Evolutionary conservation across 2,113 vertebrate genomes (phyloP), one percentile per base, ranked within the genome.

Genomic region (Myrmecobius fasciatus): DNA sequence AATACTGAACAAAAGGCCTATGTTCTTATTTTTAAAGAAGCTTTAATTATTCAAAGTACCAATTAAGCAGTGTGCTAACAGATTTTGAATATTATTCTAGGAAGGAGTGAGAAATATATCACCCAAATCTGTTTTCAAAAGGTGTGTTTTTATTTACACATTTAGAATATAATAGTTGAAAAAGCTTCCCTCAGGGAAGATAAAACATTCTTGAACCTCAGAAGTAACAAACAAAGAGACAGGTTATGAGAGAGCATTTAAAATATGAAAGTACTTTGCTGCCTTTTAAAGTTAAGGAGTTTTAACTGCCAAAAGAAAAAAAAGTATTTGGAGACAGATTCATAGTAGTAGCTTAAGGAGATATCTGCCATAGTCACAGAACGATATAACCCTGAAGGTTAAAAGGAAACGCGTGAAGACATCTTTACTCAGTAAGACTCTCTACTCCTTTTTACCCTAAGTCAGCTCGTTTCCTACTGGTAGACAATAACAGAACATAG

Each of bases 21-120:
- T 75, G 47, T 12, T 90, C 88, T 88, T 94, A 43, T 91, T 49
- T 91, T 46, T 11, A 91, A 92, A 0, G 22, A 91, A 95, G 89
- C 51, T 53, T 48, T 28, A 95, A 93, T 93, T 60, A 94, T 96
- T 96, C 93, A 94, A 96, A 93, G 89, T 96, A 67, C 36, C 92
- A 95, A 91, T 92, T 83, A 96, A 43, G 7, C 49, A 91, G 89
- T 9, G 83, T 75, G 47, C 26, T 95, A 93, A 90, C 89, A 95
- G 22, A 12, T 95, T 96, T 94, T 91, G 1, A 92, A 89, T 91
- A 92, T 91, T 94, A 96, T 95, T 97, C 95, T 93, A 91, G 25
- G 67, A 95, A 49, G 25, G 53, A 0, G 56, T 43, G 9, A 95
- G 83, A 93, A 92, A 93, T 67, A 3, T 91, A 89, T 93, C 75